Conservation (phyloP, 2,797 vertebrate genomes). For the Muscicapa striata region DNA sequence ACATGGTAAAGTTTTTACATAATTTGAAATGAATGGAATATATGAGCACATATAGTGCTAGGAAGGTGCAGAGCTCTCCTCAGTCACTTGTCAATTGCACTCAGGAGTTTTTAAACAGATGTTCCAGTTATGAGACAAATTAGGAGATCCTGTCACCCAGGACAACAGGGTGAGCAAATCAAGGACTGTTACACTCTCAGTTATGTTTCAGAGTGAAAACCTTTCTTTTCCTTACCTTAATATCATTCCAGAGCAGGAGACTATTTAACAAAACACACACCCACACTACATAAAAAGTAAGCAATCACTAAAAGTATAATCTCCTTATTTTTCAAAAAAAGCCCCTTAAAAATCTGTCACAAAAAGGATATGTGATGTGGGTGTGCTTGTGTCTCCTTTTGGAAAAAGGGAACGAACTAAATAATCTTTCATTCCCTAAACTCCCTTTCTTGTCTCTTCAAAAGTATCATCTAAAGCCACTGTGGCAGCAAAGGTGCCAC, state of each 20-base stretch:
- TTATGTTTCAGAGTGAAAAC: not conserved
- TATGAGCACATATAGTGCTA: not conserved
- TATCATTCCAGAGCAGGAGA: not conserved
- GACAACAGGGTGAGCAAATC: not conserved
- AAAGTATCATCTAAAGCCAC: not conserved
- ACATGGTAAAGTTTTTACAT: not conserved
- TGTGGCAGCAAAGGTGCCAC: not conserved
- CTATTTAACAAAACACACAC: not conserved
- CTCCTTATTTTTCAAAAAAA: not conserved
- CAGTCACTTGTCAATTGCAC: not conserved
- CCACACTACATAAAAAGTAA: not conserved
- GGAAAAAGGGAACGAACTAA: not conserved
- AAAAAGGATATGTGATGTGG: not conserved
- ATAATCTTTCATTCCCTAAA: not conserved
- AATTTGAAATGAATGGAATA: constrained; percentile 11
- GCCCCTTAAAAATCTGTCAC: not conserved
- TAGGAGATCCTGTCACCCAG: not conserved
- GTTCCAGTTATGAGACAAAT: not conserved
- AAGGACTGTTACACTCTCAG: not conserved
- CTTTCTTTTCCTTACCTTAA: not conserved
- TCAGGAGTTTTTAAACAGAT: not conserved
- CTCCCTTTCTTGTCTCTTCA: not conserved
- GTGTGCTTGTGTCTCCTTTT: not conserved
- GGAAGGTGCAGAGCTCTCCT: not conserved
- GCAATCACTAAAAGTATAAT: not conserved